Conservation (phyloP, 2,797 vertebrate genomes). For the Carapus acus region DNA sequence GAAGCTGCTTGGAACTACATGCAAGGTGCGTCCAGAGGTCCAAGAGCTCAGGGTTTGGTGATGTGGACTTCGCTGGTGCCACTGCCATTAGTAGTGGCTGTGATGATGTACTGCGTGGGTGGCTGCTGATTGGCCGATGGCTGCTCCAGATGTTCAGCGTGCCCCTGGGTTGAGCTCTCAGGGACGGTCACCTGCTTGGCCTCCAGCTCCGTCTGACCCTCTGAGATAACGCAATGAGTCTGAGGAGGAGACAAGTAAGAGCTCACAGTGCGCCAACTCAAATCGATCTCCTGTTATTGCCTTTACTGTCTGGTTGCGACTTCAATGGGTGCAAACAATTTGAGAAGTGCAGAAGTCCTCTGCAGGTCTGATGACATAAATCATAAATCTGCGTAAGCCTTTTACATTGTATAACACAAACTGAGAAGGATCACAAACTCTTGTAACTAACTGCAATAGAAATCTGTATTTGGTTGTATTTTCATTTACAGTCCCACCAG, state of each 20-base stretch:
- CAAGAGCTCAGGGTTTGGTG: slow-evolving; percentile 77
- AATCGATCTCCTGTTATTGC: neutral
- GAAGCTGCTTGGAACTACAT: slow-evolving; percentile 39
- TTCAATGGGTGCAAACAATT: neutral
- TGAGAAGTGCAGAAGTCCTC: neutral
- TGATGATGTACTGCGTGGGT: slow-evolving; percentile 94
- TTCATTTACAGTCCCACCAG: too few species aligned
- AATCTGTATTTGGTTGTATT: too few species aligned
- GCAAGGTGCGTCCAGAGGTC: slow-evolving; percentile 20
- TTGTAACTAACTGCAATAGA: neutral
- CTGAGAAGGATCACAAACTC: neutral
- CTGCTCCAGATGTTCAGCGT: slow-evolving; percentile 78
- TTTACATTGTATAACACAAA: neutral
- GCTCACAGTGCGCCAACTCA: neutral
- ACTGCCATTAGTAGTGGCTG: slow-evolving; percentile 83
- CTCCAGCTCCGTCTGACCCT: slow-evolving; percentile 87
- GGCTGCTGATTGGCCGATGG: slow-evolving; percentile 72
- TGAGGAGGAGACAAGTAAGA: slow-evolving; percentile 40
- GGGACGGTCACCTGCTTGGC: slow-evolving; percentile 74
- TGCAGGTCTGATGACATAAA: neutral
- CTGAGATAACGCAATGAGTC: slow-evolving; percentile 96
- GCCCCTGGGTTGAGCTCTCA: slow-evolving; percentile 65
- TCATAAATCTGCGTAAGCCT: neutral
- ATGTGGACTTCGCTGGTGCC: slow-evolving; percentile 85
- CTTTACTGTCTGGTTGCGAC: neutral